Conservation (phyloP, 2,888 invertebrate genomes). For the Drosophila acutilabella region DNA sequence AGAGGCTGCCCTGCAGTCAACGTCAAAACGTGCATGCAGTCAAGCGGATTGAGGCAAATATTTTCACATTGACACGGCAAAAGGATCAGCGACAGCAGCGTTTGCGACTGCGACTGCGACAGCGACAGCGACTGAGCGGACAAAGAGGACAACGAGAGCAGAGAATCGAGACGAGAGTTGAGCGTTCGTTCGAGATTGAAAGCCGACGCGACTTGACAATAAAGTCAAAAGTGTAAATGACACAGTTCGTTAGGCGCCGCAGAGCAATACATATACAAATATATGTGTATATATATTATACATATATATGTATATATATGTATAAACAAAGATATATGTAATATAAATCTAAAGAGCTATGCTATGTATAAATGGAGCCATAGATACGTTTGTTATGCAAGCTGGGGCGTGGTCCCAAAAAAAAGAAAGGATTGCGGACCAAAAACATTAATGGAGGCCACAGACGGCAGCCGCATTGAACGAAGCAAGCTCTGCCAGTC, state of each 20-base stretch:
- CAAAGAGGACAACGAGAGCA: constrained; percentile 10
- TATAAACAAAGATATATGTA: constrained; percentile 17
- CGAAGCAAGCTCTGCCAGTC: constrained; percentile 18
- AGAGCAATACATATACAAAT: constrained; percentile 46
- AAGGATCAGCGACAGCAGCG: constrained; percentile 55
- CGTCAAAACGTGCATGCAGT: constrained; percentile 78
- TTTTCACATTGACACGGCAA: constrained; percentile 79
- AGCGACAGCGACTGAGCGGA: constrained; percentile 6
- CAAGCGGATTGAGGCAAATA: constrained; percentile 81
- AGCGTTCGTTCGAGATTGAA: constrained; percentile 49
- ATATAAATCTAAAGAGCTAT: constrained; percentile 26
- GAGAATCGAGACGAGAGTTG: constrained; percentile 13
- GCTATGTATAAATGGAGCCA: constrained; percentile 38
- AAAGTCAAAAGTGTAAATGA: constrained; percentile 82
- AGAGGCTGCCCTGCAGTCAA: constrained; percentile 59
- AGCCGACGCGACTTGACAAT: constrained; percentile 61
- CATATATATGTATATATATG: constrained; percentile 8
- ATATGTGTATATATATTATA: constrained; percentile 16
- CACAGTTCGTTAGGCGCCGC: constrained; percentile 82
- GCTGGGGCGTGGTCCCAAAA: constrained; percentile 72
- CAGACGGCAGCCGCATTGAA: constrained; percentile 47
- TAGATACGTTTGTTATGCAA: constrained; percentile 76
- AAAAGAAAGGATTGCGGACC: constrained; percentile 68
- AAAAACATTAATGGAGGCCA: constrained; percentile 67
- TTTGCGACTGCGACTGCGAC: constrained; percentile 11